Evolutionary conservation across 2,797 vertebrate species (phyloP), one percentile per base, ranked within the genome.

Genomic region (Ceyx erithaca): DNA sequence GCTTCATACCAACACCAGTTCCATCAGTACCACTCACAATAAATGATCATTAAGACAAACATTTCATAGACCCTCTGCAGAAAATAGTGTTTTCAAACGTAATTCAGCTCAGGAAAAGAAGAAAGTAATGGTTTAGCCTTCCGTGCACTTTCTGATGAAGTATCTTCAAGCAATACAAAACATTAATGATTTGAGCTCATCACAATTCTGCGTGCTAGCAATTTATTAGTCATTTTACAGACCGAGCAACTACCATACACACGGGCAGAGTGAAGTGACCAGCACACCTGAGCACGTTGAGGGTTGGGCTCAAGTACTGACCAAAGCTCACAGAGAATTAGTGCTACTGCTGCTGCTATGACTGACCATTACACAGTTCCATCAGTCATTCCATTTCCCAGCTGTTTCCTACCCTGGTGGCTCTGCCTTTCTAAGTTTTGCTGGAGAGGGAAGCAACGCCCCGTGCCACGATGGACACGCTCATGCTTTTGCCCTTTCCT

Each of bases 21-120:
- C 95, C 94, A 96, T 95, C 94, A 97, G 95, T 95, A 96, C 92
- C 95, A 96, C 91, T 96, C 97, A 95, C 79, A 3, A 97, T 95
- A 97, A 97, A 97, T 92, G 78, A 97, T 91, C 95, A 95, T 96
- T 96, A 97, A 94, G 95, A 96, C 94, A 97, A 96, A 97, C 90
- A 94, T 96, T 96, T 96, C 92, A 93, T 70, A 90, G 69, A 96
- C 70, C 46, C 83, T 90, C 52, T 94, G 85, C 95, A 96, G 86
- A 84, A 96, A 95, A 90, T 13, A 68, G 16, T 2, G 28, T 88
- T 96, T 95, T 85, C 3, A 3, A 86, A 93, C 15, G 30, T 57
- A 78, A 90, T 93, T 93, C 81, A 81, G 82, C 75, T 95, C 78
- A 68, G 80, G 93, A 91, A 92, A 90, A 94, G 83, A 96, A 61